Evolutionary conservation across 2,888 invertebrate genomes (phyloP).

Genomic region (Orthosia incerta): DNA sequence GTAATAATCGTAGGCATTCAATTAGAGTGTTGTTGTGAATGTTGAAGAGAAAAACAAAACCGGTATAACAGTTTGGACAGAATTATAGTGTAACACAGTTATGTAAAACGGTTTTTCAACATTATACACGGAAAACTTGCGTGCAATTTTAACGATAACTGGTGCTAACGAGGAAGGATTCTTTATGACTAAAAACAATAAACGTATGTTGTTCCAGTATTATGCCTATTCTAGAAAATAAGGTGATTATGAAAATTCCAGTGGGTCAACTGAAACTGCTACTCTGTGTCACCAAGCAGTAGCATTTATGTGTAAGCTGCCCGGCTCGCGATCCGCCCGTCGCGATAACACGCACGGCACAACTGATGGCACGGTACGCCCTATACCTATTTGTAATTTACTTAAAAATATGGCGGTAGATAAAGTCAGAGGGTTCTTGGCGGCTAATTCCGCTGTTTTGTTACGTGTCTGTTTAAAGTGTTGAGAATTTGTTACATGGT

Average conservation of each 20-base stretch:
- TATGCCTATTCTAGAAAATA: not conserved
- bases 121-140: not conserved
- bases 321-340: slow-evolving; percentile 86
- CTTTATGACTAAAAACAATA: not conserved
- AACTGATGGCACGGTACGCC: slow-evolving; percentile 82
- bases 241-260: not conserved
- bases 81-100: slow-evolving; percentile 34
- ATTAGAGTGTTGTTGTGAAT: not conserved
- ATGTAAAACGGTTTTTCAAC: not conserved
- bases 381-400: slow-evolving; percentile 90
- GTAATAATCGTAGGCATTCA: slow-evolving; percentile 4
- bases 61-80: not conserved
- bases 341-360: slow-evolving; percentile 88
- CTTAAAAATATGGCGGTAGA: slow-evolving; percentile 89
- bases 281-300: slow-evolving; percentile 66
- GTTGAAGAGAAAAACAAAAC: not conserved
- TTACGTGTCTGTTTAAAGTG: slow-evolving; percentile 75
- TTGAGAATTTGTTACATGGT: slow-evolving; percentile 72
- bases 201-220: not conserved
- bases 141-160: not conserved
- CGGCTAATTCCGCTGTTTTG: slow-evolving; percentile 82
- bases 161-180: not conserved
- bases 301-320: slow-evolving; percentile 75
- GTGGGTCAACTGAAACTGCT: slow-evolving; percentile 26
- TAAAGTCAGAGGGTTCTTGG: slow-evolving; percentile 81